phyloP scores from a whole-genome alignment of 2,888 invertebrate genomes.

The Cephus runcator region DNA sequence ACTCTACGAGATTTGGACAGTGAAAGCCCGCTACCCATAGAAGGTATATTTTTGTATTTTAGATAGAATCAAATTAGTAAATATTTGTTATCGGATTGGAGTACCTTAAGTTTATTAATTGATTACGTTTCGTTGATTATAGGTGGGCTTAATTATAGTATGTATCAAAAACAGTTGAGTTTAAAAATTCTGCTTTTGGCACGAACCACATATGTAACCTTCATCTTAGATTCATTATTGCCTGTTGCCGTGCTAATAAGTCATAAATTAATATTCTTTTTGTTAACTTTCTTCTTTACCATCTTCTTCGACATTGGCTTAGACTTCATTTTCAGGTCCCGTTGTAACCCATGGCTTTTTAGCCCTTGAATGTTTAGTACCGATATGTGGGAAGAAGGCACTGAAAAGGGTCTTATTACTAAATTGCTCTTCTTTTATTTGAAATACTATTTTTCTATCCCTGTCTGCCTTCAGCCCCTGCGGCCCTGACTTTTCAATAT shows the following conservation, averaged over 20 bases:
- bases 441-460: not conserved
- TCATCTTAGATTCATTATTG: not conserved
- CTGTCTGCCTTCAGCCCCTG: not conserved
- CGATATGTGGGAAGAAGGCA: not conserved
- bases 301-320: not conserved
- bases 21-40: slow-evolving; percentile 57
- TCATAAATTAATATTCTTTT: not conserved
- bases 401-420: not conserved
- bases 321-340: not conserved
- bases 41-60: slow-evolving; percentile 43
- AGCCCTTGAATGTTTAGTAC: not conserved
- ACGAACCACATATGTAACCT: slow-evolving; percentile 16
- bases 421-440: not conserved
- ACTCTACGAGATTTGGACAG: slow-evolving; percentile 46
- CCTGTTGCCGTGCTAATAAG: not conserved
- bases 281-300: not conserved
- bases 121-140: slow-evolving; percentile 26
- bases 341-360: not conserved
- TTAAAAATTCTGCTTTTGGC: slow-evolving; percentile 42
- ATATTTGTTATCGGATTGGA: not conserved
- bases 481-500: not conserved
- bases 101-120: not conserved
- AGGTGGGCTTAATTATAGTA: slow-evolving; percentile 54
- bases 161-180: slow-evolving; percentile 49
- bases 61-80: not conserved